phyloP scores from a whole-genome alignment of 2,888 invertebrate species.

The Osedax fenrisi region DNA sequence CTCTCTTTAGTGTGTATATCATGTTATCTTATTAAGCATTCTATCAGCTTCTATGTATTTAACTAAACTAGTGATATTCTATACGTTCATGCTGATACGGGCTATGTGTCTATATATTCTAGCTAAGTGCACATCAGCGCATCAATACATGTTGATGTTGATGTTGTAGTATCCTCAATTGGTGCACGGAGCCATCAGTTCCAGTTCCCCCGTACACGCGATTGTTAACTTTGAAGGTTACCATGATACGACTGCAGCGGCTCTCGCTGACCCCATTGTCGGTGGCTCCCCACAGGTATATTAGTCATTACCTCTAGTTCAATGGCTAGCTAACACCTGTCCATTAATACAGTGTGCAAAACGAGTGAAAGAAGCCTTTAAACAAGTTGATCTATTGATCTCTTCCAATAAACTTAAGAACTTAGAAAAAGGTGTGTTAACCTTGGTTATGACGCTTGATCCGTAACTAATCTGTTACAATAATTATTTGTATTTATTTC shows the following conservation, averaged over 20 bases:
- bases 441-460: no score
- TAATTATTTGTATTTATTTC: no score
- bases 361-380: conserved; percentile 37
- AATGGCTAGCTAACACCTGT: background rate
- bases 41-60: no score
- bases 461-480: no score
- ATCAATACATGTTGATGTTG: no score
- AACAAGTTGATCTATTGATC: conserved; percentile 36
- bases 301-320: background rate
- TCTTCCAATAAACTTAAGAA: conserved; percentile 28
- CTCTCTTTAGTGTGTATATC: no score
- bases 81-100: no score
- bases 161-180: conserved; percentile 41
- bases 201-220: conserved; percentile 40
- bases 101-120: no score
- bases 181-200: conserved; percentile 39
- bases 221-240: conserved; percentile 40
- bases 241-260: conserved; percentile 39
- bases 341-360: conserved; percentile 35
- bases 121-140: no score
- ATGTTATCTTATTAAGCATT: no score
- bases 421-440: conserved; percentile 31
- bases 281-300: conserved; percentile 38
- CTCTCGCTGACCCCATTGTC: conserved; percentile 37
- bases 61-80: no score